Conservation (phyloP, 2,888 invertebrate genomes). For the Drosophila kokeensis region DNA sequence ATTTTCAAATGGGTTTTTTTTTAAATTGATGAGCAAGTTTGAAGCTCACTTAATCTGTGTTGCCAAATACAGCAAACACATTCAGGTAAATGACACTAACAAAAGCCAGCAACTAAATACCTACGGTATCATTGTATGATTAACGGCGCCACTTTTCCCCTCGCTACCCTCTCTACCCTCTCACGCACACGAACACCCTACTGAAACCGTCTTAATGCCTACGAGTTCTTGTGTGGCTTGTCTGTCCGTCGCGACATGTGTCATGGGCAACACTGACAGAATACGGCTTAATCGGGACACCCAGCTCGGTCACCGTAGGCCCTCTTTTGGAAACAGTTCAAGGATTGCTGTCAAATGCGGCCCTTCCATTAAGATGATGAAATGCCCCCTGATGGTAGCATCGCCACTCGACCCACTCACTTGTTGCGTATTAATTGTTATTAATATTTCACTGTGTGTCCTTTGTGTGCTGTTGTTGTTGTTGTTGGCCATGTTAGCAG, state of each 20-base stretch:
- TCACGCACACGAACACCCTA: neutral
- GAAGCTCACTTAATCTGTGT: constrained; percentile 31
- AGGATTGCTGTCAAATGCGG: constrained; percentile 49
- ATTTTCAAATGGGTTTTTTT: neutral
- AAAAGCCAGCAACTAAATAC: constrained; percentile 41
- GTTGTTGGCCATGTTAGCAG: constrained; percentile 8
- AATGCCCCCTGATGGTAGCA: constrained; percentile 50
- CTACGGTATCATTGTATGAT: constrained; percentile 19
- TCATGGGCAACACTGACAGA: constrained; percentile 37
- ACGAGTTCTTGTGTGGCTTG: constrained; percentile 27
- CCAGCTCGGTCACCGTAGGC: constrained; percentile 11
- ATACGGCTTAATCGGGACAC: constrained; percentile 30
- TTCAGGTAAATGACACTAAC: constrained; percentile 22
- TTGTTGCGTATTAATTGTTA: constrained; percentile 79
- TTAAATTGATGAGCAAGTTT: neutral
- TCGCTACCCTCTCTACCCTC: neutral
- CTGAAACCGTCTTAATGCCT: constrained; percentile 18
- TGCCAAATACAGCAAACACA: constrained; percentile 12
- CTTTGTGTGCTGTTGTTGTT: constrained; percentile 15
- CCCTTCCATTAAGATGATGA: constrained; percentile 68
- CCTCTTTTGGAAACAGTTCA: constrained; percentile 30
- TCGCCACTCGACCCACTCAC: constrained; percentile 37
- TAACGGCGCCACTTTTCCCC: constrained; percentile 1
- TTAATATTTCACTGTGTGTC: constrained; percentile 66
- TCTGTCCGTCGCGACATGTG: constrained; percentile 34